A percentile compares a stretch with the other conserved stretches of the same genome.
phyloP scores from a whole-genome alignment of 2,797 vertebrate genomes.

The Natrix natrix region DNA sequence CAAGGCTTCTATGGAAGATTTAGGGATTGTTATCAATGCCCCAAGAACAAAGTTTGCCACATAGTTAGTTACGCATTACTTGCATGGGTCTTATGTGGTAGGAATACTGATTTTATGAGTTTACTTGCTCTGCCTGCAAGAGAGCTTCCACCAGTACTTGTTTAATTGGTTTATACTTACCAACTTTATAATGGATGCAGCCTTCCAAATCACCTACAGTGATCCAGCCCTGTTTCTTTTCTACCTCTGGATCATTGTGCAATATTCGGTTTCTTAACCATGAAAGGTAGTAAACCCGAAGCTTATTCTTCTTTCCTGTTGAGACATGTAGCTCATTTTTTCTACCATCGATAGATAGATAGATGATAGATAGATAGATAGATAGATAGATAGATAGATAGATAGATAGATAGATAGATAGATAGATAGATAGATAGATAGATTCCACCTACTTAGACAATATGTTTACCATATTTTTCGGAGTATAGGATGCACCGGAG shows the following conservation, averaged over 20 bases:
- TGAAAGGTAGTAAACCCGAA: slow-evolving; percentile 96
- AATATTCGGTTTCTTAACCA: slow-evolving; percentile 97
- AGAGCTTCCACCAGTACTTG: neutral
- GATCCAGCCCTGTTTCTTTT: slow-evolving; percentile 98
- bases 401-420: neutral
- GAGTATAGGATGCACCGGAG: too few species aligned
- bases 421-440: neutral
- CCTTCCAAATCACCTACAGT: slow-evolving; percentile 96
- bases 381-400: too few species aligned
- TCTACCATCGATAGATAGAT: neutral
- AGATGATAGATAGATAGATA: too few species aligned
- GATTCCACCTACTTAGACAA: neutral
- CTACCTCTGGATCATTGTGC: slow-evolving; percentile 97
- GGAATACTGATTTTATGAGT: too few species aligned
- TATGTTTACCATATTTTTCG: neutral
- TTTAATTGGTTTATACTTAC: slow-evolving; percentile 70
- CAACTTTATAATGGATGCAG: slow-evolving; percentile 98
- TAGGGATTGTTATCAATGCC: neutral
- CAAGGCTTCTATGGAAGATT: neutral
- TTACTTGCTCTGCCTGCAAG: neutral
- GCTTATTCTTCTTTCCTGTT: slow-evolving; percentile 97
- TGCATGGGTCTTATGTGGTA: neutral
- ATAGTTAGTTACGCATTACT: too few species aligned
- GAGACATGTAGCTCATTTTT: slow-evolving; percentile 35
- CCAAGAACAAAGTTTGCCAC: too few species aligned